Conservation (phyloP, 2,888 invertebrate species). For the Theristus sp. region DNA sequence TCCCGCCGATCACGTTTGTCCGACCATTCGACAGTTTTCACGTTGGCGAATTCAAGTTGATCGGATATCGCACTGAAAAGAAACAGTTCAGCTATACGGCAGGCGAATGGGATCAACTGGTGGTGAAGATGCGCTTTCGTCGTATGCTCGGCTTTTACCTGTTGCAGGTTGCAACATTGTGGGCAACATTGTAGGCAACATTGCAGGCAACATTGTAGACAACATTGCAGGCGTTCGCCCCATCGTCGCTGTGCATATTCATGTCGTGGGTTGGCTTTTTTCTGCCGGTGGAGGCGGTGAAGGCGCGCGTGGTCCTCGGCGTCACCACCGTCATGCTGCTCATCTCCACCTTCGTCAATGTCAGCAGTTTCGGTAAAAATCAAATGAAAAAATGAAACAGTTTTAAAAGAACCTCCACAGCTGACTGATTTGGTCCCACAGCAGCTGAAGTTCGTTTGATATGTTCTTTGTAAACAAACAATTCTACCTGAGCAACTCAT, state of each 20-base stretch:
- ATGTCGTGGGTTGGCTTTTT: background rate
- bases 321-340: background rate
- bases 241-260: background rate
- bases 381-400: background rate
- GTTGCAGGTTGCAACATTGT: background rate
- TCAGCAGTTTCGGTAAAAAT: background rate
- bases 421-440: too few species aligned
- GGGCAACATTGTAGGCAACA: too few species aligned
- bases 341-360: background rate
- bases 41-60: background rate
- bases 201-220: background rate
- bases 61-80: background rate
- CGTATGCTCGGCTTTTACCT: background rate
- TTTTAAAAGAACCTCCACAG: too few species aligned
- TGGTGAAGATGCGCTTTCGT: background rate
- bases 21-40: too few species aligned
- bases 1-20: too few species aligned
- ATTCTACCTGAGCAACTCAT: too few species aligned
- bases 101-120: background rate
- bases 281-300: background rate
- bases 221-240: background rate
- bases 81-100: background rate
- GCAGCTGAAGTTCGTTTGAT: background rate
- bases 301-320: background rate
- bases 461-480: background rate